Evolutionary conservation across 2,888 invertebrate genomes (phyloP).

Genomic region (Reticulitermes lucifugus): DNA sequence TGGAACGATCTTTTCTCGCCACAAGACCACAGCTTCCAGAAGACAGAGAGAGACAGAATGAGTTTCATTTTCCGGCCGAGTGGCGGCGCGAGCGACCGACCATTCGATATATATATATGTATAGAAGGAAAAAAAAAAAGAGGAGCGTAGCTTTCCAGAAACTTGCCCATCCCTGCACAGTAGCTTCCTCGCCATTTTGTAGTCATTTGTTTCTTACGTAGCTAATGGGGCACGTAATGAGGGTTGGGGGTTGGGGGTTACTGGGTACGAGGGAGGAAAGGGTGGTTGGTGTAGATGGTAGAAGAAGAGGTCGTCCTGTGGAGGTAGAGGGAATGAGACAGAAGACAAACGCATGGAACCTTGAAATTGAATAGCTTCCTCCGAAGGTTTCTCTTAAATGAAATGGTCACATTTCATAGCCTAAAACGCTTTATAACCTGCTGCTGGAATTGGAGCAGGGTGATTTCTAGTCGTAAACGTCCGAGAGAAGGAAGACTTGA

Average conservation of each 20-base stretch:
- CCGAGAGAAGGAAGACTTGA: constrained; percentile 33
- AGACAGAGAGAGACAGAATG: constrained; percentile 24
- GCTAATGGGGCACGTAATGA: constrained; percentile 67
- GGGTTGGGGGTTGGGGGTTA: constrained; percentile 37
- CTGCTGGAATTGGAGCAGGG: constrained; percentile 19
- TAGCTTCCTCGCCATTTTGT: constrained; percentile 57
- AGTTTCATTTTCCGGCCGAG: constrained; percentile 67
- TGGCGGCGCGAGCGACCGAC: constrained; percentile 57
- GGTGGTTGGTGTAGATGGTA: constrained; percentile 55
- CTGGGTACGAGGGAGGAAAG: constrained; percentile 24
- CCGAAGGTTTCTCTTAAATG: constrained; percentile 55
- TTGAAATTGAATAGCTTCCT: constrained; percentile 56
- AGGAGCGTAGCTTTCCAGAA: not conserved
- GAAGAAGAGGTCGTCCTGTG: constrained; percentile 40
- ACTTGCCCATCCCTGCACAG: constrained; percentile 21
- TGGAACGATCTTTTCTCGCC: constrained; percentile 66
- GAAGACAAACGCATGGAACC: constrained; percentile 53
- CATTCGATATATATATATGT: constrained; percentile 49
- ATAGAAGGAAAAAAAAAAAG: constrained; percentile 31
- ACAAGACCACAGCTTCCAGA: constrained; percentile 59
- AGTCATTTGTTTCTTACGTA: constrained; percentile 65
- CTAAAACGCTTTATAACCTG: constrained; percentile 55
- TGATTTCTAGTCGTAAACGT: constrained; percentile 28
- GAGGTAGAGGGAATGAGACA: constrained; percentile 37
- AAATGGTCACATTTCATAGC: constrained; percentile 56